These are phyloP conservation scores for Agapornis roseicollis DNA, from an alignment of 2,113 vertebrate genomes.

Conservation along the genomic window DNA sequence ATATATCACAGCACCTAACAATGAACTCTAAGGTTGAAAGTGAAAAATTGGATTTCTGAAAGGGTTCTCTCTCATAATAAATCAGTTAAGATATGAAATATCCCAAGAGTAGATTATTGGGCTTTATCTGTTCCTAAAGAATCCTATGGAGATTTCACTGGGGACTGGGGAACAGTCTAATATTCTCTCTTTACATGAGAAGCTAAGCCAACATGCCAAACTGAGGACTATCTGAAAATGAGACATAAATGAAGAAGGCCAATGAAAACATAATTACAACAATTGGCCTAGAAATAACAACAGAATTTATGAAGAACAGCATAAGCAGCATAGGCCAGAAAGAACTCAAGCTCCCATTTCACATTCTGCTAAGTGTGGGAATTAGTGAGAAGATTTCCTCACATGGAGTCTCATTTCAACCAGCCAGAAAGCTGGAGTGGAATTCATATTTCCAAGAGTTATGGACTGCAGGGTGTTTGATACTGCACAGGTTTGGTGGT, in stretches of 20 bases:
- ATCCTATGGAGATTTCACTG: slow-evolving; percentile 53
- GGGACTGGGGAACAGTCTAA: slow-evolving; percentile 1
- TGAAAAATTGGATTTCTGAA: slow-evolving; percentile 48
- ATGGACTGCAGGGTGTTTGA: background rate
- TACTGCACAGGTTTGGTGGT: background rate
- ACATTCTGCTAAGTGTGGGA: slow-evolving; percentile 47
- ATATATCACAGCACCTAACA: slow-evolving; percentile 40
- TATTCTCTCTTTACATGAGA: slow-evolving; percentile 62
- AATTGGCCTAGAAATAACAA: slow-evolving; percentile 72
- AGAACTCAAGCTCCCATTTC: slow-evolving; percentile 54
- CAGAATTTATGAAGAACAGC: slow-evolving; percentile 71
- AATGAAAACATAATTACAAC: slow-evolving; percentile 78
- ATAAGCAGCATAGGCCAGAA: slow-evolving; percentile 26
- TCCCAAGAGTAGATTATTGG: slow-evolving; percentile 32
- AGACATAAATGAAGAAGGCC: slow-evolving; percentile 69
- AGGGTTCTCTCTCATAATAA: slow-evolving; percentile 44
- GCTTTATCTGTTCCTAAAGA: slow-evolving; percentile 56
- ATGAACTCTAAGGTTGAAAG: slow-evolving; percentile 25
- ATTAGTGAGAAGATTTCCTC: slow-evolving; percentile 36
- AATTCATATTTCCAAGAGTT: slow-evolving; percentile 1
- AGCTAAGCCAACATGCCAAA: slow-evolving; percentile 57
- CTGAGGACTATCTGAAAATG: slow-evolving; percentile 63
- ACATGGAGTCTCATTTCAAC: background rate
- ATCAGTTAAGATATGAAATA: slow-evolving; percentile 58
- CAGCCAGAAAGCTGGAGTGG: background rate